phyloP scores from a whole-genome alignment of 2,113 vertebrate genomes.

The Limnothrissa miodon region DNA sequence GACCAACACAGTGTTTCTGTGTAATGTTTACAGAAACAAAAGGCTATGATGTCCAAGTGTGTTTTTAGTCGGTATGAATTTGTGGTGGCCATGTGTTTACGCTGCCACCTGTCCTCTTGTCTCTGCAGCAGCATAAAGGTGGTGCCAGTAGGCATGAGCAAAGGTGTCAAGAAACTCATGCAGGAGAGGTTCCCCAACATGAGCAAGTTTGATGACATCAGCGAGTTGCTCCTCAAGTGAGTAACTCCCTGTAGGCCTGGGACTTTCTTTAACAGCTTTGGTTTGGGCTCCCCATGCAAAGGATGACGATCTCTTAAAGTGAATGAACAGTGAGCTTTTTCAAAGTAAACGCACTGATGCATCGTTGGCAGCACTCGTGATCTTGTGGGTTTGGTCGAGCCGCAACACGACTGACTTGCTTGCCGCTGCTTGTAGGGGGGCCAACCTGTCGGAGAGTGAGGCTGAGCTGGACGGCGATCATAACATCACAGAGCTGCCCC shows the following conservation, averaged over 20 bases:
- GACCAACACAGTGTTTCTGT: not conserved
- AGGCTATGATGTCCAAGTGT: not conserved
- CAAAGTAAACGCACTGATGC: conserved; percentile 56
- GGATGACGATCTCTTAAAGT: conserved; percentile 30
- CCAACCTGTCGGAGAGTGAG: conserved; percentile 88
- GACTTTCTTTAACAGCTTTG: not conserved
- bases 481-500: conserved; percentile 85
- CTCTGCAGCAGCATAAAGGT: conserved; percentile 85
- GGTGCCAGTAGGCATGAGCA: conserved; percentile 88
- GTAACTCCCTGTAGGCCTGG: conserved; percentile 35
- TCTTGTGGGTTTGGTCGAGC: not conserved
- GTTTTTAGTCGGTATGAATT: not conserved
- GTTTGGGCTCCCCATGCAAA: conserved; percentile 25
- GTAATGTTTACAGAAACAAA: not conserved
- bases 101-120: not conserved
- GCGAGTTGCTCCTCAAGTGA: conserved; percentile 87
- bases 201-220: conserved; percentile 90
- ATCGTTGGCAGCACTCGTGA: not conserved
- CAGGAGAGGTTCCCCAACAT: conserved; percentile 92
- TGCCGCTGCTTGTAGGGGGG: conserved; percentile 66
- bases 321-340: conserved; percentile 41
- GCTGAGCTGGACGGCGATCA: conserved; percentile 87
- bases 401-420: not conserved
- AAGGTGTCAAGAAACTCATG: conserved; percentile 89
- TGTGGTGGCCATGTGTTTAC: not conserved